Conservation (phyloP, 2,113 vertebrate genomes). For the Tychaedon coryphoeus region DNA sequence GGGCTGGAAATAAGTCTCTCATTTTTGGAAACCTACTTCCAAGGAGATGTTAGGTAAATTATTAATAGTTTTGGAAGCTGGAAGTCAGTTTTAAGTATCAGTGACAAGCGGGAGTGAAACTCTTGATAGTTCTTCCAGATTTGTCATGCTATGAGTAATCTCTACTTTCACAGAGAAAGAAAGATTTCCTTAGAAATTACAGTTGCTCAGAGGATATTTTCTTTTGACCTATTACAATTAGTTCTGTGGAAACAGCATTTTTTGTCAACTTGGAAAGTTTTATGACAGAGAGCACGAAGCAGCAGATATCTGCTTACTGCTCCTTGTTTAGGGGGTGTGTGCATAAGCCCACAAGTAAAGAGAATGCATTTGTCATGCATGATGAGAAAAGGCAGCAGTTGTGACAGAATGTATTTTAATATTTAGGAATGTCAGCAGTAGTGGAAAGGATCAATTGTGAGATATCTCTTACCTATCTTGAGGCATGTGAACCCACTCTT, state of each 20-base stretch:
- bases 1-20: neutral
- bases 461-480: neutral
- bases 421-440: neutral
- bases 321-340: neutral
- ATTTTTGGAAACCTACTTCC: neutral
- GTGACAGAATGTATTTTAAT: neutral
- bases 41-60: neutral
- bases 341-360: neutral
- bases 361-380: neutral
- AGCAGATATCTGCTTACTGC: neutral
- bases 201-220: neutral
- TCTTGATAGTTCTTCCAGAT: neutral
- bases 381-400: neutral
- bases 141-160: conserved; percentile 13
- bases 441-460: neutral
- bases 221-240: neutral
- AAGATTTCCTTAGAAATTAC: conserved; percentile 4
- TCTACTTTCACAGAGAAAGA: neutral
- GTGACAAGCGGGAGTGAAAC: neutral
- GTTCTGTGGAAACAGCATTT: neutral
- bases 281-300: neutral
- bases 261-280: neutral
- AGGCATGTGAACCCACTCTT: neutral
- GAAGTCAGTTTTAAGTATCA: neutral
- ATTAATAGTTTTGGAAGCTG: neutral